phyloP scores from a whole-genome alignment of 1,140 invertebrate genomes.

The Atta colombica region DNA sequence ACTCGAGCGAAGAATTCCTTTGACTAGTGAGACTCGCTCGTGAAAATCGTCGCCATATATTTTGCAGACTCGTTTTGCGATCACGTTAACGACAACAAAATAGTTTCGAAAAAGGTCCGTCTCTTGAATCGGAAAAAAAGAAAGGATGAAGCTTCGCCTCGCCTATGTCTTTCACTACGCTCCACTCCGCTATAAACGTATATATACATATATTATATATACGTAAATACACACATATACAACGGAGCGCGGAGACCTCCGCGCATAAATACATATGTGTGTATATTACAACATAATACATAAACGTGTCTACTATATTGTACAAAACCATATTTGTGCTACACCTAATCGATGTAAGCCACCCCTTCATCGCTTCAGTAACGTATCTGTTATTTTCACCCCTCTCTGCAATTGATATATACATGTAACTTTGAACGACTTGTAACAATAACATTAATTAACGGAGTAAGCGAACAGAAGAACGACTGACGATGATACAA shows the following conservation, averaged over 20 bases:
- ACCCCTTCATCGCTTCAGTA: conserved; percentile 85
- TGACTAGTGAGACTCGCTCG: conserved; percentile 31
- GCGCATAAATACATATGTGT: conserved; percentile 49
- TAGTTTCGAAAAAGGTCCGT: conserved; percentile 65
- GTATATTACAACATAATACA: conserved; percentile 70
- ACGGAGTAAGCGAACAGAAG: conserved; percentile 43
- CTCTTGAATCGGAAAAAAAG: conserved; percentile 82
- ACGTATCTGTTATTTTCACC: conserved; percentile 80
- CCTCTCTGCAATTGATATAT: conserved; percentile 64
- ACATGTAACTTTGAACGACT: conserved; percentile 26
- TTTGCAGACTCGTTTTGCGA: conserved; percentile 14
- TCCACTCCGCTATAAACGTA: conserved; percentile 84
- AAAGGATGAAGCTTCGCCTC: conserved; percentile 86
- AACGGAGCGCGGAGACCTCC: conserved; percentile 31
- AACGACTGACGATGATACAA: conserved; percentile 28
- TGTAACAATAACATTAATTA: conserved; percentile 59
- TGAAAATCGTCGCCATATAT: conserved; percentile 42
- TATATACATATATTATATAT: conserved; percentile 60
- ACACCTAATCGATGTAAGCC: conserved; percentile 86
- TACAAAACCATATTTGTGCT: conserved; percentile 84
- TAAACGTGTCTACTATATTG: conserved; percentile 81
- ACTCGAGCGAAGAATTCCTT: conserved; percentile 29
- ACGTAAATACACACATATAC: conserved; percentile 59
- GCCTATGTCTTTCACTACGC: conserved; percentile 86
- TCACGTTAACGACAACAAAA: conserved; percentile 53